phyloP scores from a whole-genome alignment of 2,797 vertebrate genomes.

The Molossus alvarezi region DNA sequence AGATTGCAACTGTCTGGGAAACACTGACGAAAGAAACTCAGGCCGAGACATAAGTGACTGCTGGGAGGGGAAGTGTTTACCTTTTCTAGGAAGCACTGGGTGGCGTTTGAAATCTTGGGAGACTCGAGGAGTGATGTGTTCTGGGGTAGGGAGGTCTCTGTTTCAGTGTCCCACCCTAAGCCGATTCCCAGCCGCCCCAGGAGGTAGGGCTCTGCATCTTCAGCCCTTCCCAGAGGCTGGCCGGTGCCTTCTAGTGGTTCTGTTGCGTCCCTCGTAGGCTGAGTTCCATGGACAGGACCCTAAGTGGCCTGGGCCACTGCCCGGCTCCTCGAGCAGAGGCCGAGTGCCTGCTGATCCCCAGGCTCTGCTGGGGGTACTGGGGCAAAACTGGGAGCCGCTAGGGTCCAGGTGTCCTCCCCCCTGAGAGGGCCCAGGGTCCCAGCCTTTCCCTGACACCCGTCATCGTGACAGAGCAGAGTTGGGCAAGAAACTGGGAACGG shows the following conservation, averaged over 20 bases:
- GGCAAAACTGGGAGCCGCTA: not conserved
- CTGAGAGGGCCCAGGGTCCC: not conserved
- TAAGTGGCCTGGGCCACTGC: not conserved
- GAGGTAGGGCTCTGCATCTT: not conserved
- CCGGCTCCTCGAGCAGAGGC: not conserved
- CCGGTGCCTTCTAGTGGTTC: not conserved
- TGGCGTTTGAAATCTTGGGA: not conserved
- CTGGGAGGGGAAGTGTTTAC: conserved; percentile 5
- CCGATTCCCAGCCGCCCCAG: not conserved
- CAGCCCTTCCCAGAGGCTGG: not conserved
- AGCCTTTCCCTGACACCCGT: not conserved
- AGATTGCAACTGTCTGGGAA: not conserved
- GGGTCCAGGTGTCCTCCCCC: not conserved
- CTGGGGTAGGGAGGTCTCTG: not conserved
- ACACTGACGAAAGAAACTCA: not conserved
- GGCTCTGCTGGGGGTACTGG: not conserved
- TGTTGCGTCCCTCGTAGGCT: not conserved
- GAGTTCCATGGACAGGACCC: not conserved
- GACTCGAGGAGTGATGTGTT: not conserved
- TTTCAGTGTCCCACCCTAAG: not conserved
- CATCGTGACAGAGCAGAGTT: not conserved
- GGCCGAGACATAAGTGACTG: not conserved
- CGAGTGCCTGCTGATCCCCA: not conserved
- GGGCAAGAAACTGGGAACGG: not conserved
- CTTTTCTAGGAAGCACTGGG: conserved; percentile 2